phyloP scores from a whole-genome alignment of 2,113 vertebrate species.

The Passer montanus region DNA sequence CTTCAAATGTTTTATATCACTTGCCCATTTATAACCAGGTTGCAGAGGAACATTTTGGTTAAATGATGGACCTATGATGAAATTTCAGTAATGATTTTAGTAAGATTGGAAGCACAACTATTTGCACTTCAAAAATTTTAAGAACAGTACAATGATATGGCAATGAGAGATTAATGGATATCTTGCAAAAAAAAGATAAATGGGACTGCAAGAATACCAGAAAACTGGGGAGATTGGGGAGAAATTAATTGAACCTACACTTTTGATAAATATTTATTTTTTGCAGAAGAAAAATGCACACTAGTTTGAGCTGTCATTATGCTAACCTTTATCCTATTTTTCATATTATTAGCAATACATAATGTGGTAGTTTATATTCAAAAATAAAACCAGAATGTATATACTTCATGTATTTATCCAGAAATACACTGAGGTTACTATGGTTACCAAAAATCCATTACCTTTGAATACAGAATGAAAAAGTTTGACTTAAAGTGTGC shows the following conservation, averaged over 20 bases:
- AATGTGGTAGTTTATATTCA: conserved; percentile 88
- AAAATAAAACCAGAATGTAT: conserved; percentile 85
- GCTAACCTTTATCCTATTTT: conserved; percentile 82
- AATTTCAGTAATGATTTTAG: conserved; percentile 62
- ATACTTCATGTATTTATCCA: conserved; percentile 85
- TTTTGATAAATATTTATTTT: conserved; percentile 85
- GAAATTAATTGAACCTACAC: conserved; percentile 80
- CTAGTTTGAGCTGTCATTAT: conserved; percentile 82
- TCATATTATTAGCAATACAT: conserved; percentile 86
- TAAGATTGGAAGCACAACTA: conserved; percentile 53
- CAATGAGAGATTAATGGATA: conserved; percentile 76
- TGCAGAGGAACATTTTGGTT: neutral
- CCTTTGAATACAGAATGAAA: conserved; percentile 88
- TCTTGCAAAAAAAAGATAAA: conserved; percentile 77
- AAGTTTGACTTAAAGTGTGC: conserved; percentile 86
- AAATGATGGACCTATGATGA: neutral
- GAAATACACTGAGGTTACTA: conserved; percentile 84
- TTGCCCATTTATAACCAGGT: neutral
- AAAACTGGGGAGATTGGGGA: conserved; percentile 60
- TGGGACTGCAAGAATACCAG: conserved; percentile 64
- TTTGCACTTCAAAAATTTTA: conserved; percentile 67
- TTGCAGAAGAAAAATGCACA: conserved; percentile 82
- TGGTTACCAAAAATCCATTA: conserved; percentile 87
- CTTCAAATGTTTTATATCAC: neutral
- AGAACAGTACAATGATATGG: conserved; percentile 56